Base-by-base conservation (phyloP, 1,140 invertebrate species). In the Leucophenga varia region DNA sequence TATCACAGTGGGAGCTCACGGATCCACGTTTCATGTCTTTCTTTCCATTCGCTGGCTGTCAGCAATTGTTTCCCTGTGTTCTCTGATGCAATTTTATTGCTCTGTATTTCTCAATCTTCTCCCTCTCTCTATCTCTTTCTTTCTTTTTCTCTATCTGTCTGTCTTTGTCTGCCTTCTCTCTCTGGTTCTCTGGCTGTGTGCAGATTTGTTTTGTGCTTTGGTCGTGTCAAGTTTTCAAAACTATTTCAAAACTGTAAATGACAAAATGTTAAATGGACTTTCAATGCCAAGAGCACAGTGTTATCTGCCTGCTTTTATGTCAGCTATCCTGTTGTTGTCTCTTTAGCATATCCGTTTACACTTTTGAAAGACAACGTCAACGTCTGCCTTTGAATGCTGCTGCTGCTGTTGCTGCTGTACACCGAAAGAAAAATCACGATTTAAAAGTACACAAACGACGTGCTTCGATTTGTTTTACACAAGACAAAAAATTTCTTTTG, bases 201-300 rank as follows among this genome's bases (percentile, higher is more conserved):
- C 42, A 56, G 57, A 58, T 60, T 65, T 70, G 56, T 54, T 61
- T 51, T 63, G 46, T 45, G 30, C 37, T 32, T 51, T 40, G 52
- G 47, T 43, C 55, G 54, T 64, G 65, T 71, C 67, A 71, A 71
- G 55, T 65, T 65, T 65, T 67, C 59, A 58, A 57, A 71, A 67
- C 63, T 67, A 70, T 71, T 70, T 71, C 59, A 67, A 71, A 71
- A 71, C 63, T 71, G 67, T 71, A 70, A 71, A 64, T 71, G 67
- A 70, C 67, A 71, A 71, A 71, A 71, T 71, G 67, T 71, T 67
- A 70, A 71, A 70, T 70, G 61, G 59, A 70, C 67, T 71, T 71
- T 65, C 61, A 67, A 70, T 71, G 65, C 55, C 63, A 63, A 63
- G 54, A 10, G 10, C 22, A 10, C 22, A 6, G 22, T 6, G 22